These are phyloP conservation scores for Glossophaga mutica DNA, from an alignment of 2,797 vertebrate species.

Conservation along the genomic window DNA sequence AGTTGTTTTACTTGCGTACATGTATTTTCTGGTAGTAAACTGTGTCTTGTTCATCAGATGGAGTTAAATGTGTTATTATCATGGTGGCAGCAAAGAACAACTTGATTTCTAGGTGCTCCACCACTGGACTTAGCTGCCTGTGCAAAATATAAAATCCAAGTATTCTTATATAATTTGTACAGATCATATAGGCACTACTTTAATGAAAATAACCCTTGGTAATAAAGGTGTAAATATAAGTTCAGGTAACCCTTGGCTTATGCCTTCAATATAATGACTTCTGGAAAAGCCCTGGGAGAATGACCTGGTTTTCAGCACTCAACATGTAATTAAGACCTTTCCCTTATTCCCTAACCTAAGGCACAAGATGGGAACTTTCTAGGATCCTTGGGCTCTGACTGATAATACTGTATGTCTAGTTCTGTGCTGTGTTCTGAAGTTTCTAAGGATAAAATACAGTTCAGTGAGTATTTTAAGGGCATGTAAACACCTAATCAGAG, in stretches of 20 bases:
- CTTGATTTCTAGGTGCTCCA: neutral
- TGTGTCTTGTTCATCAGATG: neutral
- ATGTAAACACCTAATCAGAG: neutral
- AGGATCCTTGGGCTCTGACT: neutral
- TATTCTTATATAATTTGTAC: neutral
- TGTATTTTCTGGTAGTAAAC: slow-evolving; percentile 29
- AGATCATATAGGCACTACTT: neutral
- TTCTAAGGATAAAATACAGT: neutral
- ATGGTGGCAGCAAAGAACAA: neutral
- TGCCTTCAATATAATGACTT: neutral
- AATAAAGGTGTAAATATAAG: neutral
- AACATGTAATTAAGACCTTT: neutral
- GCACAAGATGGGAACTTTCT: neutral
- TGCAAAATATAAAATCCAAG: slow-evolving; percentile 21
- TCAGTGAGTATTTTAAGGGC: neutral
- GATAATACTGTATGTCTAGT: neutral
- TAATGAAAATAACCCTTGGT: slow-evolving; percentile 19
- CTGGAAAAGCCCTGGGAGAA: neutral
- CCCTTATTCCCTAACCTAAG: neutral
- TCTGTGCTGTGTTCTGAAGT: neutral
- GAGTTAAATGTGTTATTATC: neutral
- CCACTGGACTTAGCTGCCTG: neutral
- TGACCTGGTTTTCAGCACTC: neutral
- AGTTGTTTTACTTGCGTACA: neutral
- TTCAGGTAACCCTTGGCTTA: neutral